Percentiles rank a stretch among this genome's conserved stretches.
Conservation (phyloP, 2,797 vertebrate genomes). For the Tokudaia tokunoshimensis region DNA sequence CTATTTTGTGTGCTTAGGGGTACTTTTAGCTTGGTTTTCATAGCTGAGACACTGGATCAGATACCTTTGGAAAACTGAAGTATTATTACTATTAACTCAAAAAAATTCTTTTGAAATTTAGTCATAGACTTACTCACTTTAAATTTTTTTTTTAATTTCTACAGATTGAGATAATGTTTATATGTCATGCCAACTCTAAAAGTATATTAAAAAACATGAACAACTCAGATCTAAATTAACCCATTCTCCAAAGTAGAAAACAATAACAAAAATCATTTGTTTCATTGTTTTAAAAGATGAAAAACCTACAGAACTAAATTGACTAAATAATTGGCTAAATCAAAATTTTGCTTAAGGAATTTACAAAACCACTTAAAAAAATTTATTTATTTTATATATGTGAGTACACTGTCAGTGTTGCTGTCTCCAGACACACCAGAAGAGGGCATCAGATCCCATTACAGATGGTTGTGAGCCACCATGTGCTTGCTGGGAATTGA, state of each 20-base stretch:
- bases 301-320: not conserved
- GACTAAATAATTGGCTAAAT: slow-evolving; percentile 60
- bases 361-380: not conserved
- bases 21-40: not conserved
- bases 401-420: too few relatives aligned
- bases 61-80: slow-evolving; percentile 18
- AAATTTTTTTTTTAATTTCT: slow-evolving; percentile 22
- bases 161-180: slow-evolving; percentile 22
- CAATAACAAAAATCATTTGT: not conserved
- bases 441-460: too few relatives aligned
- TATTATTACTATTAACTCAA: not conserved
- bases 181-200: slow-evolving; percentile 15
- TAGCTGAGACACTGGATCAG: not conserved
- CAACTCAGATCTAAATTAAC: slow-evolving; percentile 39
- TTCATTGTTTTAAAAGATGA: not conserved
- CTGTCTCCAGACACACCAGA: too few relatives aligned
- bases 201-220: not conserved
- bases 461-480: too few relatives aligned
- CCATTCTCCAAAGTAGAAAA: slow-evolving; percentile 41
- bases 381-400: too few relatives aligned
- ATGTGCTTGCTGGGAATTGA: too few relatives aligned
- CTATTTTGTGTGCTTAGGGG: not conserved
- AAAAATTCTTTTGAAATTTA: not conserved
- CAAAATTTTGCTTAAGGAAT: not conserved
- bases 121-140: not conserved